Evolutionary conservation across 2,888 invertebrate species (phyloP).

Genomic region (Steinernema carpocapsae): DNA sequence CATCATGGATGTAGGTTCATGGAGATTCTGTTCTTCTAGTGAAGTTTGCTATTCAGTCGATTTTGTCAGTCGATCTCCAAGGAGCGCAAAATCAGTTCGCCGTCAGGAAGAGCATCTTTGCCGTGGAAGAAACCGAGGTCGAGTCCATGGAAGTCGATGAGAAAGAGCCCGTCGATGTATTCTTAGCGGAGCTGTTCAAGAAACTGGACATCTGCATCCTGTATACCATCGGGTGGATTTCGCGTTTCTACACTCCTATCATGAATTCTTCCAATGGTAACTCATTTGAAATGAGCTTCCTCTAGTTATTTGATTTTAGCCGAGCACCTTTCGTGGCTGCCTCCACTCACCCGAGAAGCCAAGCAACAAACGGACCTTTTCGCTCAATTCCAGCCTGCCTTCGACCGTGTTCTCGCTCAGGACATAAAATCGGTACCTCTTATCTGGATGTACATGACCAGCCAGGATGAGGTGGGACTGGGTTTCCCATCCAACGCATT

Average conservation of each 20-base stretch:
- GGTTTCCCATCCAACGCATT: not conserved
- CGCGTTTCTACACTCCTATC: constrained; percentile 24
- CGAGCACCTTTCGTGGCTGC: not conserved
- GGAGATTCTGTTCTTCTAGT: not conserved
- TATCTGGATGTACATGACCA: constrained; percentile 61
- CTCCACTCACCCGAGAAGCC: not conserved
- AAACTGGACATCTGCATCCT: constrained; percentile 4
- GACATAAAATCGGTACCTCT: constrained; percentile 58
- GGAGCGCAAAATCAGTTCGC: too few species aligned
- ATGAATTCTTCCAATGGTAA: constrained; percentile 15
- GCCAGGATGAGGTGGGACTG: constrained; percentile 46
- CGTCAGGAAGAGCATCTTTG: not conserved
- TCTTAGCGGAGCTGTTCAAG: too few species aligned
- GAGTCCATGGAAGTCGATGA: not conserved
- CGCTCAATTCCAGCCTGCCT: constrained; percentile 46
- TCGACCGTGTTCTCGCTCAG: constrained; percentile 54
- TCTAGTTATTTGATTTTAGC: constrained; percentile 2
- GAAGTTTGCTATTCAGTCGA: not conserved
- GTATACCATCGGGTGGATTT: constrained; percentile 9
- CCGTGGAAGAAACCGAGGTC: not conserved
- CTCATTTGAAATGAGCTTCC: not conserved
- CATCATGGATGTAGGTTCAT: not conserved
- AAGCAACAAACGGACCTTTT: constrained; percentile 43
- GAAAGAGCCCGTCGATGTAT: too few species aligned
- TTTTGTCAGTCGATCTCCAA: not conserved